Base-by-base conservation (phyloP, 2,113 vertebrate genomes). In the Nymphicus hollandicus region DNA sequence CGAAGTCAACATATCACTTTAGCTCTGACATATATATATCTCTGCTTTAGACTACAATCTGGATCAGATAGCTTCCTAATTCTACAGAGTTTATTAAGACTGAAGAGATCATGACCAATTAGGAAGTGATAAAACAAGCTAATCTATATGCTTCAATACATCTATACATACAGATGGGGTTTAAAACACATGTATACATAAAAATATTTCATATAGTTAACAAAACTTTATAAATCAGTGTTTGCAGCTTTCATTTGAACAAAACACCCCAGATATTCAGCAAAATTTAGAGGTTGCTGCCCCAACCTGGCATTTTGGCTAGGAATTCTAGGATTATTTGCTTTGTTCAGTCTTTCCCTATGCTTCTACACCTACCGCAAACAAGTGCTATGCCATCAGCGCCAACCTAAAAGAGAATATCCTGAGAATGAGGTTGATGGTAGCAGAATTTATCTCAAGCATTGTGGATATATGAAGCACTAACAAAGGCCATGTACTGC, bases 61-160 rank as follows among this genome's bases (percentile, higher is more conserved):
- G 28, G 52, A 88, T 77, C 53, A 77, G 37, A 80, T 24, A 63
- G 19, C 41, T 92, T 80, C 58, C 68, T 71, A 88, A 88, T 78
- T 52, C 80, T 83, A 41, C 29, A 47, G 3, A 35, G 6, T 25
- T n/a, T 70, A 86, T 77, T 63, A 81, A 23, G n/a, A 55, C 58
- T 86, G 17, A 19, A 53, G 64, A 77, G 63, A 80, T 81, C 68
- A 46, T 33, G 90, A 77, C 80, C 61, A 72, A 85, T 24, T 13
- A 90, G n/a, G 13, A 88, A 81, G 60, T 50, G 28, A 90, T 66
- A 63, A 71, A 88, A 60, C 11, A 52, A 80, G 22, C 2, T 77
- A 72, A 86, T 73, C 77, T 25, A n/a, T 65, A 41, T 9, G 25
- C 8, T 86, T 83, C 7, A 1, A 50, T 50, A 27, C 23, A 60